phyloP scores from a whole-genome alignment of 1,140 invertebrate species.

The Lasioglossum albipes region DNA sequence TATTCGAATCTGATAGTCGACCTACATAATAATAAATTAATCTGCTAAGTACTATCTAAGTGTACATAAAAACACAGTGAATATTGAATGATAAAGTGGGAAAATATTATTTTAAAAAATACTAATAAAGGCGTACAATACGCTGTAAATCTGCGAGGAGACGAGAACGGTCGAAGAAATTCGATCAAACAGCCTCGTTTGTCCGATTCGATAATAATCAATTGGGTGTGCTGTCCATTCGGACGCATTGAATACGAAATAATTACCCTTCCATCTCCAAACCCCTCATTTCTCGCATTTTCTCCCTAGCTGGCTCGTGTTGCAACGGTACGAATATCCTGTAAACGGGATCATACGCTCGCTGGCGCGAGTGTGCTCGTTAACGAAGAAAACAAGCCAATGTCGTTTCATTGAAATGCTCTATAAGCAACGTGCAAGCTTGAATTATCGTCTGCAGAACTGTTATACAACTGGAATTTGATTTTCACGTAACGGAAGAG shows the following conservation, averaged over 20 bases:
- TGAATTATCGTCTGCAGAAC: background rate
- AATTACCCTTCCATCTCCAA: constrained; percentile 66
- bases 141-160: constrained; percentile 20
- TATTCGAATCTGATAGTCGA: no score
- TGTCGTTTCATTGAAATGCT: background rate
- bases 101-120: background rate
- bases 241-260: constrained; percentile 77
- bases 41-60: no score
- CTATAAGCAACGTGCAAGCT: background rate
- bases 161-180: constrained; percentile 62
- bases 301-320: constrained; percentile 7
- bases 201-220: constrained; percentile 77
- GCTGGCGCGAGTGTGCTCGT: background rate
- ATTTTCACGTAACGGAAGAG: no score
- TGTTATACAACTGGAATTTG: no score
- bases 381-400: constrained; percentile 38
- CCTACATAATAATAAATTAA: no score
- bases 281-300: constrained; percentile 19
- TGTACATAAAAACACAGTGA: background rate
- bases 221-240: constrained; percentile 75
- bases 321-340: background rate
- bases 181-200: constrained; percentile 76
- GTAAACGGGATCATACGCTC: constrained; percentile 34
- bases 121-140: background rate
- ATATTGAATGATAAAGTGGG: background rate